Percentiles rank a stretch among this genome's conserved stretches.
These are phyloP conservation scores for Serranus cabrilla DNA, from an alignment of 2,797 vertebrate genomes.

Conservation along the genomic window DNA sequence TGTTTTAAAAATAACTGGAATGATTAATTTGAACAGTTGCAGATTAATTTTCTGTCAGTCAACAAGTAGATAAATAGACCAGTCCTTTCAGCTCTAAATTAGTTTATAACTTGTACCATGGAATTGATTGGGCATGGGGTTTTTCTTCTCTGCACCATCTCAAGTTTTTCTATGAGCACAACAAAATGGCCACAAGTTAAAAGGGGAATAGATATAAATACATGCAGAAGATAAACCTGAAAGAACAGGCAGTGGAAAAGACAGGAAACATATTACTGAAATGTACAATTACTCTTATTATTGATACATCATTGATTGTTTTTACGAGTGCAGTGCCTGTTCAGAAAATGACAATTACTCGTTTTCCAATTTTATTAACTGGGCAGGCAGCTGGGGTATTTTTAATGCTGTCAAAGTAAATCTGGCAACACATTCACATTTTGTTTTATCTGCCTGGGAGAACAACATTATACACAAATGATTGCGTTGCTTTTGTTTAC, in stretches of 20 bases:
- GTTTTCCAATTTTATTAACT: no score
- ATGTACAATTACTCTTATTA: not conserved
- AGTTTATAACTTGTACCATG: not conserved
- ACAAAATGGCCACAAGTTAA: not conserved
- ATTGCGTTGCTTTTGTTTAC: no score
- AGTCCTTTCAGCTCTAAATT: not conserved
- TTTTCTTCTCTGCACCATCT: not conserved
- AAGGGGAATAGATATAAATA: not conserved
- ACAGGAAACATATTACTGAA: not conserved
- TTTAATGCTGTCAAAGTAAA: no score
- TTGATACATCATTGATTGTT: not conserved
- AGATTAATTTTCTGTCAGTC: not conserved
- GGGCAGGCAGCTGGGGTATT: no score
- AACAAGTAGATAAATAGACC: not conserved
- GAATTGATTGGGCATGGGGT: not conserved
- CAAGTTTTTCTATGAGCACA: not conserved
- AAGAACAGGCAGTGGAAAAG: not conserved
- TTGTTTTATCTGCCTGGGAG: no score
- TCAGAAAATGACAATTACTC: no score
- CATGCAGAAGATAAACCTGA: not conserved
- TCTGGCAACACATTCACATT: no score
- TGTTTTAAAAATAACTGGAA: not conserved
- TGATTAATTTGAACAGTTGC: not conserved
- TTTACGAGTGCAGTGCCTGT: not conserved
- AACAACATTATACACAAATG: no score